These are phyloP conservation scores for Rhabdomys pumilio DNA, from an alignment of 2,797 vertebrate genomes.

Conservation along the genomic window DNA sequence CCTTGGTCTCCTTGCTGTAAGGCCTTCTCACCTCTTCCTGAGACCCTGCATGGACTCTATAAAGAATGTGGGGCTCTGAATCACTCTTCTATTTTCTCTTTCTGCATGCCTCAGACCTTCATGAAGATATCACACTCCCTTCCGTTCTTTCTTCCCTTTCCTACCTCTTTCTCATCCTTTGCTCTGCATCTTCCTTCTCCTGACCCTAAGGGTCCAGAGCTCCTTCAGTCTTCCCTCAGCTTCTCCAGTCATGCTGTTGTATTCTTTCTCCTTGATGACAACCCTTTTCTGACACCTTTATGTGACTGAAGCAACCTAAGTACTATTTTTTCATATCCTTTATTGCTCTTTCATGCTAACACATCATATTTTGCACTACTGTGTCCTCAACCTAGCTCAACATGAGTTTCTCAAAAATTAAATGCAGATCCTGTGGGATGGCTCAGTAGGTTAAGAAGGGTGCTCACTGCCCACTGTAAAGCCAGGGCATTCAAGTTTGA, in stretches of 20 bases:
- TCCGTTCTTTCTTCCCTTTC: neutral
- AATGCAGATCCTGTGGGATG: neutral
- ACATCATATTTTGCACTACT: neutral
- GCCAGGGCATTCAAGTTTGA: neutral
- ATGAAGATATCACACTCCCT: neutral
- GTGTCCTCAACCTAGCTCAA: neutral
- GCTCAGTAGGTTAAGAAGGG: neutral
- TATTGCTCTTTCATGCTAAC: neutral
- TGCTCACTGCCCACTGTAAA: neutral
- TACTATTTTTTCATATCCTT: neutral
- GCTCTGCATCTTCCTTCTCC: neutral
- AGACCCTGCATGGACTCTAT: neutral
- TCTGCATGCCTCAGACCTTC: neutral
- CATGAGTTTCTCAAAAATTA: slow-evolving; percentile 11
- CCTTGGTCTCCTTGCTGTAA: neutral
- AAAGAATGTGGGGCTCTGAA: neutral
- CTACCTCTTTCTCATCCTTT: neutral
- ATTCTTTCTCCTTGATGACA: neutral
- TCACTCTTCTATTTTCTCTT: neutral
- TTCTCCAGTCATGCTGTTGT: rapidly evolving
- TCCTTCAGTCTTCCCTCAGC: neutral
- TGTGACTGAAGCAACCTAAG: neutral
- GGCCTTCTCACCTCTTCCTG: neutral
- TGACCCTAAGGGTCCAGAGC: neutral
- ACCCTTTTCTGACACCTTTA: neutral